Base-by-base conservation (phyloP, 92 coral and sea anemone genomes). In the Epizoanthus rinbou region DNA sequence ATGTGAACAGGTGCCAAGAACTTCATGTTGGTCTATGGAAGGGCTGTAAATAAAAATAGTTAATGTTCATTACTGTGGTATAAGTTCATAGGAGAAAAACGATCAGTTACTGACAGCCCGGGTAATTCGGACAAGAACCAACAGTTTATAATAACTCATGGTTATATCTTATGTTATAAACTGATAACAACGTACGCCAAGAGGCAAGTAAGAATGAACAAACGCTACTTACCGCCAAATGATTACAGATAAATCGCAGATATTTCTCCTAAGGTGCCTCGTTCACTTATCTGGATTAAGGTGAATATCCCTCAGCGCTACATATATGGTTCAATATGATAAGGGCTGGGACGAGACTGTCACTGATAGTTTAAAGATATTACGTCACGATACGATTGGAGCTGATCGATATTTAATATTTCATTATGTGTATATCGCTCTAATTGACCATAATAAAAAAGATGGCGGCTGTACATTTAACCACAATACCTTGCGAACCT, bases 371-470 rank as follows among this genome's bases (percentile, higher is more conserved):
- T 60, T 60, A 0, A 35, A 59, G 39, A 39, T 13, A 24, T 14
- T 50, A 24, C 17, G 69, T 60, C 22, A 78, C 23, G 47, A 1
- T 33, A 16, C 35, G 6, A 15, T 52, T 25, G 64, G 39, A 28
- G n/a, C 45, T 39, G 69, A 62, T 69, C 19, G 52, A 17, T 76
- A 62, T 37, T 78, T 22, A 41, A 78, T 78, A 59, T 78, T 78
- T 78, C n/a, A 78, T 63, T 11, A 23, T 16, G 13, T 63, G 50
- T 62, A 59, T 10, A 50, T 50, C 70, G 82, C 65, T 78, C 65
- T 22, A 5, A 76, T 60, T 58, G 45, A 31, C 59, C 9, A 43
- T 15, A 18, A 35, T 15, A 6, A 31, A 6, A 72, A 14, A 9
- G 72, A 18, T 7, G 11, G 14, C 72, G 4, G 7, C 43, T 28